Evolutionary conservation across 2,797 vertebrate species (phyloP).

Genomic region (Xenentodon cancila): DNA sequence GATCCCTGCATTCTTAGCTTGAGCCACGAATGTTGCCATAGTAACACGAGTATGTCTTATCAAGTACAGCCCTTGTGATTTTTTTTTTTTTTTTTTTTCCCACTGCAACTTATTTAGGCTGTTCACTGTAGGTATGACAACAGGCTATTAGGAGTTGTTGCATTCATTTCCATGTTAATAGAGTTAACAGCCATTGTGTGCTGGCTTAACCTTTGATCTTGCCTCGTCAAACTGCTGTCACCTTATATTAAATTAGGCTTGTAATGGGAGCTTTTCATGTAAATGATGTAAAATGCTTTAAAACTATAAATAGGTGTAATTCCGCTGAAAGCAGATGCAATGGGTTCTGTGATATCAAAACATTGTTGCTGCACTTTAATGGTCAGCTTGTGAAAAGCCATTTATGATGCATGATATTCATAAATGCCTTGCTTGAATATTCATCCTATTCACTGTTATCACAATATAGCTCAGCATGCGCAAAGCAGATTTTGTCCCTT

Average conservation of each 20-base stretch:
- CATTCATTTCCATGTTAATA: slow-evolving; percentile 86
- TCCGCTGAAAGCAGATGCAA: slow-evolving; percentile 56
- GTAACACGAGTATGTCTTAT: slow-evolving; percentile 89
- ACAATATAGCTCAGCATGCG: slow-evolving; percentile 10
- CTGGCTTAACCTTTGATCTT: slow-evolving; percentile 78
- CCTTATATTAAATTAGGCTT: slow-evolving; percentile 74
- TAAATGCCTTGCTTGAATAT: slow-evolving; percentile 28
- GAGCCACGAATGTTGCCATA: slow-evolving; percentile 87
- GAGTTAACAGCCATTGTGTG: slow-evolving; percentile 75
- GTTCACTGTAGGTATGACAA: slow-evolving; percentile 88
- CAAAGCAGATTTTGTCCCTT: slow-evolving; percentile 9
- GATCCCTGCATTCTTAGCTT: slow-evolving; percentile 85
- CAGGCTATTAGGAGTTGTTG: slow-evolving; percentile 81
- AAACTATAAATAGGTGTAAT: slow-evolving; percentile 75
- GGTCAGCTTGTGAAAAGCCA: slow-evolving; percentile 39
- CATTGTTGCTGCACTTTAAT: slow-evolving; percentile 51
- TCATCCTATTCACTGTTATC: slow-evolving; percentile 30
- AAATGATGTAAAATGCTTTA: slow-evolving; percentile 71
- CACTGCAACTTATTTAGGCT: slow-evolving; percentile 87
- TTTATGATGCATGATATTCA: slow-evolving; percentile 44
- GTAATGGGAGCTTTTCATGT: slow-evolving; percentile 76
- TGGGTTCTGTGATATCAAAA: slow-evolving; percentile 58
- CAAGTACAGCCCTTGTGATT: slow-evolving; percentile 86
- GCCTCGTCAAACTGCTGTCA: slow-evolving; percentile 74
- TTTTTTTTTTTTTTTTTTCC: slow-evolving; percentile 54